Base-by-base conservation (phyloP, 1,140 invertebrate species). In the Drosophila arawakana region DNA sequence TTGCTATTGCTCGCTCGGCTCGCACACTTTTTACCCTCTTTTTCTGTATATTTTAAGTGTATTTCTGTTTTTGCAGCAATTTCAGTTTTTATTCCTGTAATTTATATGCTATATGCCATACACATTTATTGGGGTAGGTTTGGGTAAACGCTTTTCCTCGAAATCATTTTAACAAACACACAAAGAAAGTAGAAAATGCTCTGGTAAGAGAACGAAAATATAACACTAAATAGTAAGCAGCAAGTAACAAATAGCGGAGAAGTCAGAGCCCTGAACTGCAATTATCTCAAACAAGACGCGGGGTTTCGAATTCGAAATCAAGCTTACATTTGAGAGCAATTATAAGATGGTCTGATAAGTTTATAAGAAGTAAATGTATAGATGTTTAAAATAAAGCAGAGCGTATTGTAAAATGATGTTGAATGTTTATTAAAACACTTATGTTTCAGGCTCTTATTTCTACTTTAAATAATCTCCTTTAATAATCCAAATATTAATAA, bases 31-130 rank as follows among this genome's bases (percentile, higher is more conserved):
- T 34, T 25, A 55, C 34, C 9, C 8, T 49, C 25, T 25, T 11
- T 60, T 10, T 30, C 39, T 75, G 52, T 76, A 52, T 65, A 66
- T 76, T 85, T 84, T 84, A 84, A 85, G 81, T 85, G 81, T 84
- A 80, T 88, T 86, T 86, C 76, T 83, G 76, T 86, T 86, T 82
- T 88, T 86, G 73, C 83, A 86, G 83, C 82, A 86, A 80, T 86
- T 86, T 86, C 73, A 78, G 83, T 86, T 88, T 86, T 86, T 82
- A 88, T 88, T 85, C 67, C 74, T 72, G 78, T 85, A 85, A 85
- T 85, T 85, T 85, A 84, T 84, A 85, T 85, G 81, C 84, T 61
- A 47, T 73, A 63, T 58, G 47, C 39, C 35, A 13, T 37, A 57
- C 59, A 69, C 69, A 80, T 54, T 77, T 88, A 82, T 86, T 82